Percentiles rank a stretch among this genome's conserved stretches.
Evolutionary conservation across 2,113 vertebrate genomes (phyloP).

Genomic region (Emydocephalus ijimae): DNA sequence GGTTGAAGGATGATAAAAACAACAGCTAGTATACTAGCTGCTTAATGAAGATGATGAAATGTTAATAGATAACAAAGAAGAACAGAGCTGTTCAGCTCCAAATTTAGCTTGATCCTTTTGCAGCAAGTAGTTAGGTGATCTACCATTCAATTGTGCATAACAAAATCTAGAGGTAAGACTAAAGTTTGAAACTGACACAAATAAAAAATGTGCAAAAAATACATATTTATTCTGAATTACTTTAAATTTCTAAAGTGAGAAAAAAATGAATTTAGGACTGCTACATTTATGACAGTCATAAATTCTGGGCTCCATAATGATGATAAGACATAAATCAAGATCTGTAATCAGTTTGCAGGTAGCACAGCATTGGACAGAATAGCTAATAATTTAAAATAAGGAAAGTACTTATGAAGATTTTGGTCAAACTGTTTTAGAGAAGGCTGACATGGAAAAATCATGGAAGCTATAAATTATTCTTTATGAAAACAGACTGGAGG

Average conservation of each 20-base stretch:
- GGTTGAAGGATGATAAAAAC: not conserved
- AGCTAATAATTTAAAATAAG: not conserved
- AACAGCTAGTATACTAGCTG: not conserved
- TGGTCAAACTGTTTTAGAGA: not conserved
- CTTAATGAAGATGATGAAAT: not conserved
- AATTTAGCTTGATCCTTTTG: not conserved
- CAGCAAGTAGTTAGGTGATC: not conserved
- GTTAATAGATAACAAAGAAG: not conserved
- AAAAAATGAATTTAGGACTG: not conserved
- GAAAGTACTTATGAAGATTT: not conserved
- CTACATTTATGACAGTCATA: not conserved
- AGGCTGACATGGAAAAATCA: not conserved
- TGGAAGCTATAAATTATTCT: not conserved
- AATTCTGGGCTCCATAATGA: not conserved
- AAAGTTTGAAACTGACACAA: not conserved
- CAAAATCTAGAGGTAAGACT: not conserved
- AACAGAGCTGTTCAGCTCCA: not conserved
- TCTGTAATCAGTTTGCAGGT: not conserved
- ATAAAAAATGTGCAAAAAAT: not conserved
- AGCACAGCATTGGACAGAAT: not conserved
- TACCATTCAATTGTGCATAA: not conserved
- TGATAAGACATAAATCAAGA: not conserved
- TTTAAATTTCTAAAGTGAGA: not conserved
- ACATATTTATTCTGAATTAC: not conserved
- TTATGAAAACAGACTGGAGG: not conserved